phyloP scores from a whole-genome alignment of 2,113 vertebrate species.

The Naja naja region DNA sequence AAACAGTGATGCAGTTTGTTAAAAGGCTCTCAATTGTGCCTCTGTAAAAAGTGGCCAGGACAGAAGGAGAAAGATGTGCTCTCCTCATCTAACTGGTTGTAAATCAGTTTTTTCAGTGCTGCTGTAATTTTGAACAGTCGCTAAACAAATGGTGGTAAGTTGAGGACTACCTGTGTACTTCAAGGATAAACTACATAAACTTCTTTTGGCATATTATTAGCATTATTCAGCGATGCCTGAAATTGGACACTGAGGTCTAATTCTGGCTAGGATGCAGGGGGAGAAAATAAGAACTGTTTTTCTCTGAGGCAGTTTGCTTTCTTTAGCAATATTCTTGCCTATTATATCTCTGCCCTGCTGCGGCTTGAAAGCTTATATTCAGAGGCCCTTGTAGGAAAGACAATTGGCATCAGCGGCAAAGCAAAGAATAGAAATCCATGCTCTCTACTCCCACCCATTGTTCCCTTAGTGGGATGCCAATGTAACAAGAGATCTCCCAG shows the following conservation, averaged over 20 bases:
- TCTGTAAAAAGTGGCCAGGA: too few relatives aligned
- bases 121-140: not conserved
- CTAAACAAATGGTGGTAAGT: not conserved
- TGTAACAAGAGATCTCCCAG: not conserved
- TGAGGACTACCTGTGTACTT: not conserved
- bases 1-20: too few relatives aligned
- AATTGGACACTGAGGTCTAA: not conserved
- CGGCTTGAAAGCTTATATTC: not conserved
- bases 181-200: not conserved
- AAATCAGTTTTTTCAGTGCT: not conserved
- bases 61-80: too few relatives aligned
- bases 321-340: not conserved
- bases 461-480: not conserved
- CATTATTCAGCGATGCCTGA: not conserved
- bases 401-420: not conserved
- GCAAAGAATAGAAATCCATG: constrained; percentile 21
- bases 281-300: not conserved
- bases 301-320: not conserved
- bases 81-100: not conserved
- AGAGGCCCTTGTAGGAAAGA: not conserved
- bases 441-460: not conserved
- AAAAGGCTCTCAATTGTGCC: too few relatives aligned
- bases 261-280: not conserved
- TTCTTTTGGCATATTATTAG: not conserved
- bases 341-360: not conserved